A percentile compares a stretch with the other conserved stretches of the same genome.
Conservation (phyloP, 2,113 vertebrate species). For the Hipposideros armiger region DNA sequence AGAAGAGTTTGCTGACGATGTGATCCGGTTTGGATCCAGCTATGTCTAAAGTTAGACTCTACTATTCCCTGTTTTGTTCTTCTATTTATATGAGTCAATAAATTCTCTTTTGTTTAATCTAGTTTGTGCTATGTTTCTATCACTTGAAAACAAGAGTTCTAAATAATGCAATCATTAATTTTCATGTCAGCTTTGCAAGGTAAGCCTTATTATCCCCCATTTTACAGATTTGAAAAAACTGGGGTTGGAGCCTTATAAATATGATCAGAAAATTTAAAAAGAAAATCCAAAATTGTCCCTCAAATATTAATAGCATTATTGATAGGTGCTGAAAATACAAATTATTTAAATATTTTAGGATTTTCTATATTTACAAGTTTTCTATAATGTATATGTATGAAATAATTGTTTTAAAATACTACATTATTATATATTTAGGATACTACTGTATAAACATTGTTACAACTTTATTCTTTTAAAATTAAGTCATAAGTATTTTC, state of each 20-base stretch:
- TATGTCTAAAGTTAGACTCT: neutral
- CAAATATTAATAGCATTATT: neutral
- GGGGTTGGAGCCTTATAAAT: neutral
- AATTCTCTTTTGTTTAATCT: neutral
- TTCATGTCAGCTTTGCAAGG: neutral
- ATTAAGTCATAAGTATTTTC: too few relatives aligned
- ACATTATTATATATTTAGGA: too few relatives aligned
- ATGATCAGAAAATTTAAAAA: neutral
- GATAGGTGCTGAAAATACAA: neutral
- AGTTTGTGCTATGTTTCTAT: neutral
- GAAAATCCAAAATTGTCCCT: neutral
- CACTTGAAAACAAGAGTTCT: neutral
- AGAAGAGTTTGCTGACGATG: neutral
- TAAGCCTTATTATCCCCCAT: neutral
- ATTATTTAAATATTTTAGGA: neutral
- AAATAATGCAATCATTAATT: conserved; percentile 9
- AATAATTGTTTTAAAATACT: neutral
- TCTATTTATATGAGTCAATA: neutral
- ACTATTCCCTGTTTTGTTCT: neutral
- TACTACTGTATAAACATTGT: too few relatives aligned
- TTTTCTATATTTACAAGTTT: neutral
- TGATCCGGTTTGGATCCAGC: neutral
- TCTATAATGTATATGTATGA: neutral
- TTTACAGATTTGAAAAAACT: neutral
- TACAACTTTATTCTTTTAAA: too few relatives aligned